Base-by-base conservation (phyloP, 2,888 invertebrate species). In the Morpho deidamia region DNA sequence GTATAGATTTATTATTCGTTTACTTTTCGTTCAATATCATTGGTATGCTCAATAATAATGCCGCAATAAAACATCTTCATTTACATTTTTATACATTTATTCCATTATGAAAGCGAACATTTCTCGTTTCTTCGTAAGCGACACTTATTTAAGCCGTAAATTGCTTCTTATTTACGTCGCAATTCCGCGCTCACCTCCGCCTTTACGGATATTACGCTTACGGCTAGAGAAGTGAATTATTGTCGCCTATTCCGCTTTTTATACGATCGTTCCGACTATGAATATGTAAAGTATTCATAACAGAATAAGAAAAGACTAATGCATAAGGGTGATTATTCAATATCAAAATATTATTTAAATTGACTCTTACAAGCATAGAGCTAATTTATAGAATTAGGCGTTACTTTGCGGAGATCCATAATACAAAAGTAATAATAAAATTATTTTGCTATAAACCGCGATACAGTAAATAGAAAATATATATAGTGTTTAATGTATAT, bases 211-310 rank as follows among this genome's bases (percentile, higher is more conserved):
- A 56, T 69, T 51, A 53, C 48, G 48, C 14, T 45, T 45, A 35
- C 70, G 71, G 63, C 65, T 70, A 72, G 68, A 67, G 68, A 70
- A 69, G 70, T 71, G 70, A 77, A 74, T 76, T 76, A 74, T 72
- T 67, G 69, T 66, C 63, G 64, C 64, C 54, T 48, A 59, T 69
- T 62, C 58, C 56, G 38, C 40, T 44, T 54, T 38, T 9, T 56
- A 41, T 49, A 10, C 41, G 45, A 37, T 37, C 8, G 35, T 37
- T 8, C 45, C 11, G 33, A 32, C 32, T 43, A n/a, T 43, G 11
- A 32, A 43, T 43, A 32, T 43, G 32, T 43, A 32, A 43, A 32
- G 32, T 11, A 43, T 41, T 8, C 41, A 41, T 14, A 14, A 12
- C 8, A 41, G 8, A 41, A 48, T 51, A 59, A 14, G 14, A 23